phyloP scores from a whole-genome alignment of 2,797 vertebrate genomes.

The Fistularia tabacaria region DNA sequence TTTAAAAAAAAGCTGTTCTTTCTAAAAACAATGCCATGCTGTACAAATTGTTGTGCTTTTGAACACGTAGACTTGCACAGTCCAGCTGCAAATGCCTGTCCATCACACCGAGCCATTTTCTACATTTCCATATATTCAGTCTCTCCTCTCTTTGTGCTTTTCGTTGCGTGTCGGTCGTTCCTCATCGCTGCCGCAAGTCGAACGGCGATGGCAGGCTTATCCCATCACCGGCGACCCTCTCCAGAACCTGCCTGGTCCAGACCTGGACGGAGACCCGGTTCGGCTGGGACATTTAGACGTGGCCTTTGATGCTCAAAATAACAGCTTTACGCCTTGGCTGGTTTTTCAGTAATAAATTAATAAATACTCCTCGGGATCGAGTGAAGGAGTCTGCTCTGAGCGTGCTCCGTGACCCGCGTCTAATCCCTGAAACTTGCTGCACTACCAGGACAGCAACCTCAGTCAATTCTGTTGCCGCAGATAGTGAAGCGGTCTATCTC shows the following conservation, averaged over 20 bases:
- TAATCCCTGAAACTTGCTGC: slow-evolving; percentile 52
- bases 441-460: slow-evolving; percentile 50
- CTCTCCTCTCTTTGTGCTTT: neutral
- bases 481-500: slow-evolving; percentile 99
- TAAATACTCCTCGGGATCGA: slow-evolving; percentile 82
- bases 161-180: slow-evolving; percentile 4
- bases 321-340: slow-evolving; percentile 63
- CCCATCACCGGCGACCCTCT: slow-evolving; percentile 6
- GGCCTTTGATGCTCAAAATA: slow-evolving; percentile 32
- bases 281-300: slow-evolving; percentile 20
- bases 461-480: slow-evolving; percentile 98
- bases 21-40: slow-evolving; percentile 40
- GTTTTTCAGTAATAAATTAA: slow-evolving; percentile 79
- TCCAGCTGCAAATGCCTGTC: slow-evolving; percentile 42
- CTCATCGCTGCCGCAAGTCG: neutral
- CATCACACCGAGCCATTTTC: slow-evolving; percentile 9
- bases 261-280: slow-evolving; percentile 9
- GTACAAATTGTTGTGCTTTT: slow-evolving; percentile 56
- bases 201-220: neutral
- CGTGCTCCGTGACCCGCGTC: slow-evolving; percentile 43
- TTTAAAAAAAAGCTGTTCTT: neutral
- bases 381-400: slow-evolving; percentile 50
- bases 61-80: slow-evolving; percentile 40
- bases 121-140: slow-evolving; percentile 3
- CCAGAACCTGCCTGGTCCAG: slow-evolving; percentile 19